Evolutionary conservation across 2,888 invertebrate genomes (phyloP), one percentile per base, ranked within the genome.

Genomic region (Lepetodrilus schrolli): DNA sequence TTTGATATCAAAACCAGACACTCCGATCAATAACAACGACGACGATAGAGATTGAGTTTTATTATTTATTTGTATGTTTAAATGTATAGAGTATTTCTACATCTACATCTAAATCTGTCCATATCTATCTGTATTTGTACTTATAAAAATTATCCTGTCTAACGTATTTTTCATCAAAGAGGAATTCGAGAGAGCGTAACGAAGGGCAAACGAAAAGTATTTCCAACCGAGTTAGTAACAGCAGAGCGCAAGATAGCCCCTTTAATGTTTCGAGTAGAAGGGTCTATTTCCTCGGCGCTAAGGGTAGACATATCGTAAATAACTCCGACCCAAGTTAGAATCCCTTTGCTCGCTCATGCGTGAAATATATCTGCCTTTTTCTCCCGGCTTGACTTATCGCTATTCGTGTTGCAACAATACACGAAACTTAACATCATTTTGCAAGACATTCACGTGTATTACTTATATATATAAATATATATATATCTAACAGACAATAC

Each of bases 341-440:
- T 58, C 58, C 58, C 58, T 58, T 58, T 58, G 58, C 26, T 58
- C 30, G 30, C 26, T 30, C 58, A 58, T 30, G 58, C 58, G 58
- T 58, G 58, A 58, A 58, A 58, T 58, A 58, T 58, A n/a, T 30
- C 30, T 58, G 58, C 58, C 58, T 58, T 58, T n/a, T 58, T 30
- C 58, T 30, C 13, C 58, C 30, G 30, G 58, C 17, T 58, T 58
- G 30, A n/a, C 58, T 58, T 30, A 58, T 30, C 5, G 21, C 34
- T 30, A 23, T 30, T 30, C 10, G 34, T 58, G 58, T 13, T 58
- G 34, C 58, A 58, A 58, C 58, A 58, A 58, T 58, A 58, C 58
- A 1, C 23, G 30, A 30, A n/a, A 58, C 58, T 30, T 58, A 58
- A 58, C 34, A 58, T 58, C 58, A 58, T 58, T 58, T 58, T 58